Conservation (phyloP, 92 coral and sea anemone genomes). For the Pocillopora grandis region DNA sequence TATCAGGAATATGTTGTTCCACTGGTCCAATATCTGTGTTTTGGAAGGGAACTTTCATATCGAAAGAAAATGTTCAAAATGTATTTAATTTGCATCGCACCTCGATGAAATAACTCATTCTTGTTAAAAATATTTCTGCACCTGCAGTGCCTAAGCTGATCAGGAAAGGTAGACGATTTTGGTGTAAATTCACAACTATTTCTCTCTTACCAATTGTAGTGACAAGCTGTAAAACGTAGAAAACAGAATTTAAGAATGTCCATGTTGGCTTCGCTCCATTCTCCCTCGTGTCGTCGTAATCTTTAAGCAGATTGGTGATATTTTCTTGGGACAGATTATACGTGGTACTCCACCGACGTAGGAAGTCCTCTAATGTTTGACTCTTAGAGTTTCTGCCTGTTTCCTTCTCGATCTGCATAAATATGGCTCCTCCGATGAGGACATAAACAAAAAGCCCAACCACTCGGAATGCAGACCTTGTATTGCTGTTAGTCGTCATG, state of each 20-base stretch:
- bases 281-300: background rate
- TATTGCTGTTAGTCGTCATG: background rate
- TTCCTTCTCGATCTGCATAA: constrained; percentile 34
- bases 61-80: too few species aligned
- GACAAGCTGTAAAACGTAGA: constrained; percentile 30
- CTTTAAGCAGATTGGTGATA: constrained; percentile 11
- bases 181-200: background rate
- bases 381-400: background rate
- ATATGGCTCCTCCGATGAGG: constrained; percentile 27
- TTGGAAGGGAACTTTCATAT: too few species aligned
- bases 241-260: constrained; percentile 19
- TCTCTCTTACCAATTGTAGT: constrained; percentile 34
- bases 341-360: background rate
- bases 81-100: too few species aligned
- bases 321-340: constrained; percentile 12
- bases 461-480: background rate
- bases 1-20: too few species aligned
- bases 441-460: constrained; percentile 6
- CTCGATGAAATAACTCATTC: too few species aligned
- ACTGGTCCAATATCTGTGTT: too few species aligned
- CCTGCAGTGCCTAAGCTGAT: too few species aligned
- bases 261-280: constrained; percentile 3
- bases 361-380: background rate
- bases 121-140: too few species aligned
- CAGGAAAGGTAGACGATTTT: too few species aligned